These are phyloP conservation scores for Keiferia lycopersicella DNA, from an alignment of 2,888 invertebrate species.

Conservation along the genomic window DNA sequence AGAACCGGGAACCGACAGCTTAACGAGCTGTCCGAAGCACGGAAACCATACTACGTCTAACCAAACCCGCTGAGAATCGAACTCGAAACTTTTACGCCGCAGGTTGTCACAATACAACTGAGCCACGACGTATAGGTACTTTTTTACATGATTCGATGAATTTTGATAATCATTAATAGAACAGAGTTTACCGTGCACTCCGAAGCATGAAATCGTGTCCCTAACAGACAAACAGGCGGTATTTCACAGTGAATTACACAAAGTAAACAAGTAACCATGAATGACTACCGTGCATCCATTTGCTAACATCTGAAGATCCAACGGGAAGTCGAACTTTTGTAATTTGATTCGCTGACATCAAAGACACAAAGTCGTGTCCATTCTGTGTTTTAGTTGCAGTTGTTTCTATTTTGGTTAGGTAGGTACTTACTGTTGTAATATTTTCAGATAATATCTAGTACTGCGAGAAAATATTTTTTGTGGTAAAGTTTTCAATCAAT, in stretches of 20 bases:
- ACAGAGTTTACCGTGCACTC: no score
- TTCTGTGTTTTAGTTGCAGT: neutral
- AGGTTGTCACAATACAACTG: no score
- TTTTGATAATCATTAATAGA: no score
- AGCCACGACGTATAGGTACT: no score
- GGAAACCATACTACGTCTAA: no score
- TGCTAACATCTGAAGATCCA: conserved; percentile 41
- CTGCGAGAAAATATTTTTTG: neutral
- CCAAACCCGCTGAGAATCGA: no score
- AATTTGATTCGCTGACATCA: conserved; percentile 73
- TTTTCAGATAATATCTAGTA: no score
- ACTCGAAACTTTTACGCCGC: no score
- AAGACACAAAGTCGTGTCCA: conserved; percentile 40
- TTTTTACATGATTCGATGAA: no score
- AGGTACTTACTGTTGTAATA: neutral
- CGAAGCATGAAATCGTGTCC: neutral
- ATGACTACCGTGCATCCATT: conserved; percentile 33
- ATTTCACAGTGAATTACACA: neutral
- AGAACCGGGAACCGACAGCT: no score
- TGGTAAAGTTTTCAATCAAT: no score
- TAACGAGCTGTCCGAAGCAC: no score
- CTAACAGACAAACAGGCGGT: neutral
- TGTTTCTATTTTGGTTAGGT: neutral
- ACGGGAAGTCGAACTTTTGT: conserved; percentile 60
- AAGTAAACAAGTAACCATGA: neutral